Percentiles rank a stretch among this genome's conserved stretches.
Conservation (phyloP, 2,888 invertebrate species). For the Antitype chi region DNA sequence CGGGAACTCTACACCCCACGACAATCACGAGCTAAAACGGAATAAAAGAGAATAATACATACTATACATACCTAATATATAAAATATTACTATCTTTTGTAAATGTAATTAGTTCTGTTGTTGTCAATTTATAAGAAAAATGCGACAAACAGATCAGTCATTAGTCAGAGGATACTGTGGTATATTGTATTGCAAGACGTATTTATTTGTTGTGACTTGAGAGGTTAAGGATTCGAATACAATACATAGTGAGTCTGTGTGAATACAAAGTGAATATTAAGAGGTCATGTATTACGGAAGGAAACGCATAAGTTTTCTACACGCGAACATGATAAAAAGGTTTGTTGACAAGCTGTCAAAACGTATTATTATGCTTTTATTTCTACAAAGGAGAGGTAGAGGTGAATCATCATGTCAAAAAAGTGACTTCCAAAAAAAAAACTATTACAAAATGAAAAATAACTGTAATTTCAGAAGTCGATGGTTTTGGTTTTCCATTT, state of each 20-base stretch:
- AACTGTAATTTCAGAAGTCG: too few species aligned
- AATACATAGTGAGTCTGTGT: not conserved
- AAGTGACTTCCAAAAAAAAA: too few species aligned
- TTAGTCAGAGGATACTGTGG: conserved; percentile 4
- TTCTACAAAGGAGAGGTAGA: not conserved
- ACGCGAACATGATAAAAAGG: conserved; percentile 57
- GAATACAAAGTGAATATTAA: not conserved
- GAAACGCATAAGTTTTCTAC: conserved; percentile 44
- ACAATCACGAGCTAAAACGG: conserved; percentile 14
- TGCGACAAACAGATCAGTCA: conserved; percentile 42
- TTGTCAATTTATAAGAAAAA: conserved; percentile 31
- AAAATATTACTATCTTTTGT: conserved; percentile 18
- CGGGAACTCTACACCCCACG: conserved; percentile 14
- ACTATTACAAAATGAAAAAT: too few species aligned
- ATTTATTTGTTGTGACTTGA: conserved; percentile 5
- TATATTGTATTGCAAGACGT: conserved; percentile 5
- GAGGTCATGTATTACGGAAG: conserved; percentile 44
- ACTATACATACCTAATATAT: too few species aligned
- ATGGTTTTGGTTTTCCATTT: too few species aligned
- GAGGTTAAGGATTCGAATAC: not conserved
- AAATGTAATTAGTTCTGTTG: conserved; percentile 18
- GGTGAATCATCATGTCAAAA: not conserved
- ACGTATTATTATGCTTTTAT: too few species aligned
- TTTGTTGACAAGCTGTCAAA: not conserved
- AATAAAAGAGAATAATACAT: conserved; percentile 6